Evolutionary conservation across 2,797 vertebrate species (phyloP), one percentile per base, ranked within the genome.

Genomic region (Aselliscus stoliczkanus): DNA sequence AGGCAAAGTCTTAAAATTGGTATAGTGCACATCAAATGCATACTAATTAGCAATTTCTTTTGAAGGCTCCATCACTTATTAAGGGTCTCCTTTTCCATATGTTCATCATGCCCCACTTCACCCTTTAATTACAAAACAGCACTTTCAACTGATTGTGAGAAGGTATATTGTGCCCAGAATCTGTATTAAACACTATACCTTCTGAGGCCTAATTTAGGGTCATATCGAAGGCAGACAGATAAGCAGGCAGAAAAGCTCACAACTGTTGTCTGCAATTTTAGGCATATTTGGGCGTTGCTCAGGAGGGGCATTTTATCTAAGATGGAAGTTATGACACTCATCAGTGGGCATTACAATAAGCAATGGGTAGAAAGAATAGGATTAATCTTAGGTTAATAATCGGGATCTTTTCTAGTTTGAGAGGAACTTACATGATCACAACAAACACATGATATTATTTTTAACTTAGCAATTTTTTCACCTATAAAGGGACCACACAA

Each of bases 21-120:
- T 98, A 97, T 97, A 98, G 96, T 97, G 97, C 96, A 98, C 97
- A 98, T 98, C 98, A 98, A 98, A 98, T 98, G 98, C 98, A 98
- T 98, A 98, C 97, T 98, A 98, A 98, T 98, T 98, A 98, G 98
- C 96, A 98, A 98, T 98, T 98, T 98, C 98, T 98, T 98, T 98
- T 98, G 98, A 98, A 98, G 97, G 88, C 93, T 98, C 93, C 97
- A 97, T 98, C 97, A 97, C 95, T 98, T 98, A 97, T 97, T 98
- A 98, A 98, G 96, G 97, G 95, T 98, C 97, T 98, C 95, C 86
- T 98, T 98, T 98, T 98, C 98, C 98, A 97, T 98, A 98, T 98
- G 98, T 98, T 98, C 98, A 97, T 98, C 97, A 98, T 98, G 98
- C 97, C 98, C 97, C 98, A 98, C 97, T 99, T 98, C 98, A 98